A percentile compares a stretch with the other conserved stretches of the same genome.
Evolutionary conservation across 1,140 invertebrate species (phyloP).

Genomic region (Lamellibrachia luymesi): DNA sequence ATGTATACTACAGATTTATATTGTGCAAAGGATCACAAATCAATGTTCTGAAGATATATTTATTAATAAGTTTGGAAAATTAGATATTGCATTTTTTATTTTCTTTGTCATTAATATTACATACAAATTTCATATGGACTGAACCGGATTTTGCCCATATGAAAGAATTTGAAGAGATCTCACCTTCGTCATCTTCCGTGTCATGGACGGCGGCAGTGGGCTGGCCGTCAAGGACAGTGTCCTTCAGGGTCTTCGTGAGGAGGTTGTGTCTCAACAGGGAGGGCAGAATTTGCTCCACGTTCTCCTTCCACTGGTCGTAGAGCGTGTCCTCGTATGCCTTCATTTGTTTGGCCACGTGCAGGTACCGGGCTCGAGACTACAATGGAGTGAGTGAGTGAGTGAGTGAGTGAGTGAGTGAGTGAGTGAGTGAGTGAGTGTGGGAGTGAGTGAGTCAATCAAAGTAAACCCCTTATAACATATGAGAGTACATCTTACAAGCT

Average conservation of each 20-base stretch:
- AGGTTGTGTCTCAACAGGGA: slow-evolving; percentile 53
- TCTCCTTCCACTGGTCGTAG: slow-evolving; percentile 52
- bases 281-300: slow-evolving; percentile 50
- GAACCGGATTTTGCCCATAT: no score
- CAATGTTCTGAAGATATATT: no score
- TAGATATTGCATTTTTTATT: no score
- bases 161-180: neutral
- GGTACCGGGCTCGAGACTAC: slow-evolving; percentile 74
- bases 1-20: no score
- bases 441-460: neutral
- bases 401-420: neutral
- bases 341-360: slow-evolving; percentile 71
- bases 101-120: no score
- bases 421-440: neutral
- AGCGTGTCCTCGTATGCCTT: slow-evolving; percentile 71
- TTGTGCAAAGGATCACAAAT: no score
- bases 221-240: neutral
- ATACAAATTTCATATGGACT: no score
- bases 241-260: slow-evolving; percentile 16
- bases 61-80: no score
- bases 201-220: neutral
- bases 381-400: slow-evolving; percentile 32
- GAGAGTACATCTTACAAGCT: neutral
- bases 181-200: neutral
- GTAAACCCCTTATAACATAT: neutral